Evolutionary conservation across 2,888 invertebrate genomes (phyloP).

Genomic region (Creontiades dilutus): DNA sequence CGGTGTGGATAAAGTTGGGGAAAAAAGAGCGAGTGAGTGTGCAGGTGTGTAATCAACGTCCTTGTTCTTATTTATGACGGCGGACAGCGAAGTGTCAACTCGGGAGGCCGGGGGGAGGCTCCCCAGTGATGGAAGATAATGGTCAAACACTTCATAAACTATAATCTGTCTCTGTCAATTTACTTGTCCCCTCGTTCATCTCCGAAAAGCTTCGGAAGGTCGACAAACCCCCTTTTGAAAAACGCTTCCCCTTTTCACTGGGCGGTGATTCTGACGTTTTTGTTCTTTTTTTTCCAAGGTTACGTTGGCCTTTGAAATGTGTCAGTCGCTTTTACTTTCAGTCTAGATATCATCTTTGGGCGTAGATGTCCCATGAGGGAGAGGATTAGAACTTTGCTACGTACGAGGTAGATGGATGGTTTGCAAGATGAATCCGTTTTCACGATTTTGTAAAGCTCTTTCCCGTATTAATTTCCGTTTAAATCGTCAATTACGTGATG

Average conservation of each 20-base stretch:
- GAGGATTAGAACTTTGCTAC: too few relatives aligned
- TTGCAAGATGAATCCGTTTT: too few relatives aligned
- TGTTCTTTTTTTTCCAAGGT: background rate
- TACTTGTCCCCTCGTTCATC: conserved; percentile 57
- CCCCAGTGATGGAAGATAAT: conserved; percentile 66
- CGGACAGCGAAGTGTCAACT: conserved; percentile 1
- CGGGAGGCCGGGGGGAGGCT: conserved; percentile 8
- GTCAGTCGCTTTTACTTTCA: background rate
- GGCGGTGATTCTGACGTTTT: conserved; percentile 3
- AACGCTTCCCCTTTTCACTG: background rate
- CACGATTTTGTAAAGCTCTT: too few relatives aligned
- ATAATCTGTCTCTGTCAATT: conserved; percentile 68
- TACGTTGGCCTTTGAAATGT: background rate
- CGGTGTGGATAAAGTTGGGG: background rate
- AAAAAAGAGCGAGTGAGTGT: conserved; percentile 17
- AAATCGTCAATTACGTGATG: too few relatives aligned
- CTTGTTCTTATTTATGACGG: conserved; percentile 66
- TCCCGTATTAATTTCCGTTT: too few relatives aligned
- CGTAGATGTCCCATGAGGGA: background rate
- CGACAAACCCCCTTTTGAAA: conserved; percentile 14
- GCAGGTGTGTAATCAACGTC: conserved; percentile 65
- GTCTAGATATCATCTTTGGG: background rate
- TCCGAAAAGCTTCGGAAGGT: conserved; percentile 21
- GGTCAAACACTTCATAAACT: conserved; percentile 69
- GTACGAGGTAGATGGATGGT: too few relatives aligned